phyloP scores from a whole-genome alignment of 2,113 vertebrate genomes.

The Cephalopterus ornatus region DNA sequence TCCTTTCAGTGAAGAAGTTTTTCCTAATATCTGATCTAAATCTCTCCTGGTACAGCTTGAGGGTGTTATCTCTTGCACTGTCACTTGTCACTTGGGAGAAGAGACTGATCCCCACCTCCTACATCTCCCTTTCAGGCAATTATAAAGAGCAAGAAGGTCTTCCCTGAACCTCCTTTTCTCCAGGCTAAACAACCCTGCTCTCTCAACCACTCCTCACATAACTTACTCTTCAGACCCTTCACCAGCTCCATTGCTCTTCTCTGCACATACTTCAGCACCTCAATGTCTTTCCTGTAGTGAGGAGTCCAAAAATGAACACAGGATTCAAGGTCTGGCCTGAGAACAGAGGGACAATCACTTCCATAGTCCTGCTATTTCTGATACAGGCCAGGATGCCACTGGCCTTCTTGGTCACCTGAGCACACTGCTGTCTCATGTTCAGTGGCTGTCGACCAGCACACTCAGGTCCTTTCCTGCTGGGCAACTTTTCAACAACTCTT shows the following conservation, averaged over 20 bases:
- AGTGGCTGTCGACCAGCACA: not conserved
- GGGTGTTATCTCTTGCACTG: not conserved
- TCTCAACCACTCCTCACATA: not conserved
- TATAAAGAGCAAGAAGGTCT: not conserved
- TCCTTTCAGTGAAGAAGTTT: not conserved
- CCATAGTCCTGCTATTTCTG: not conserved
- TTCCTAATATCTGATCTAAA: not conserved
- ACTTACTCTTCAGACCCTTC: not conserved
- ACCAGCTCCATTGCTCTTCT: not conserved
- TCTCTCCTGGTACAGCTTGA: not conserved
- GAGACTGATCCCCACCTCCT: not conserved
- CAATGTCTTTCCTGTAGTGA: not conserved
- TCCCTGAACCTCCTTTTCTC: not conserved
- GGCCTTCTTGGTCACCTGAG: not conserved
- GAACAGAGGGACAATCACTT: not conserved
- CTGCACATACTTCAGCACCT: fast-evolving
- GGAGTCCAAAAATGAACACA: not conserved
- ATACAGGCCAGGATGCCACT: not conserved
- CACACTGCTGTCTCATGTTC: fast-evolving
- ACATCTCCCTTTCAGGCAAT: not conserved
- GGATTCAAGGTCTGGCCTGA: not conserved
- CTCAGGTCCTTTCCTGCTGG: not conserved
- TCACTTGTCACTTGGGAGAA: not conserved
- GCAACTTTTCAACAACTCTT: not conserved
- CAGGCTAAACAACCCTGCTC: not conserved